Percentiles rank a stretch among this genome's conserved stretches.
Evolutionary conservation across 2,113 vertebrate genomes (phyloP).

Genomic region (Phrynosoma blainvillii): DNA sequence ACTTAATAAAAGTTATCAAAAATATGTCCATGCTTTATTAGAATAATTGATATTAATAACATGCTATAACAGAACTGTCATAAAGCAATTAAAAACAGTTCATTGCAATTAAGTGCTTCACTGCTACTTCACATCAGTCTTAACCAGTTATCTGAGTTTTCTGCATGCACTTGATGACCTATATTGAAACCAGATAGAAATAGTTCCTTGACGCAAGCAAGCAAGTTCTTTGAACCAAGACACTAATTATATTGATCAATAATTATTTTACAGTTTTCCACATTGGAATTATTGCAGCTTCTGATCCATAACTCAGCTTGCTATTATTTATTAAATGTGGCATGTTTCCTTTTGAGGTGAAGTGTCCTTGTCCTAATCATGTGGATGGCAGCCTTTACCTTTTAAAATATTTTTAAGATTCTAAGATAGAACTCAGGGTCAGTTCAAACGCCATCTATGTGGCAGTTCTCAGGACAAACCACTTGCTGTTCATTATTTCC

Average conservation of each 20-base stretch:
- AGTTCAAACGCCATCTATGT: background rate
- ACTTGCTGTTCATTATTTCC: background rate
- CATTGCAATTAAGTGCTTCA: background rate
- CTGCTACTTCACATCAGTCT: conserved; percentile 20
- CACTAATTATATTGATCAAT: background rate
- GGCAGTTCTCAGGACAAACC: background rate
- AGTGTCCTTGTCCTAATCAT: background rate
- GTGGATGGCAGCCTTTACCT: background rate
- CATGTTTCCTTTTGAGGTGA: conserved; percentile 13
- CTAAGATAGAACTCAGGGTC: background rate
- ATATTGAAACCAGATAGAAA: conserved; percentile 26
- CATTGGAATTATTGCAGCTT: conserved; percentile 36
- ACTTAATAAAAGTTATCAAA: background rate
- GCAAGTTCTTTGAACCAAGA: conserved; percentile 46
- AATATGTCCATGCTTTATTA: background rate
- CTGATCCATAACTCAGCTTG: conserved; percentile 45
- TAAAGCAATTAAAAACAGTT: conserved; percentile 5
- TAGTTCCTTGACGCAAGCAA: conserved; percentile 61
- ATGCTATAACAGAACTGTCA: background rate
- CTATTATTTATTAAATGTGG: conserved; percentile 20
- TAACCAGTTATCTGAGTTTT: conserved; percentile 31
- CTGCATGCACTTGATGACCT: conserved; percentile 38
- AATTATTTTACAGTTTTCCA: conserved; percentile 41
- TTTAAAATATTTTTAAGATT: background rate
- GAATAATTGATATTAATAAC: background rate